A percentile compares a stretch with the other conserved stretches of the same genome.
These are phyloP conservation scores for Drepana arcuata DNA, from an alignment of 1,140 invertebrate genomes.

Conservation along the genomic window DNA sequence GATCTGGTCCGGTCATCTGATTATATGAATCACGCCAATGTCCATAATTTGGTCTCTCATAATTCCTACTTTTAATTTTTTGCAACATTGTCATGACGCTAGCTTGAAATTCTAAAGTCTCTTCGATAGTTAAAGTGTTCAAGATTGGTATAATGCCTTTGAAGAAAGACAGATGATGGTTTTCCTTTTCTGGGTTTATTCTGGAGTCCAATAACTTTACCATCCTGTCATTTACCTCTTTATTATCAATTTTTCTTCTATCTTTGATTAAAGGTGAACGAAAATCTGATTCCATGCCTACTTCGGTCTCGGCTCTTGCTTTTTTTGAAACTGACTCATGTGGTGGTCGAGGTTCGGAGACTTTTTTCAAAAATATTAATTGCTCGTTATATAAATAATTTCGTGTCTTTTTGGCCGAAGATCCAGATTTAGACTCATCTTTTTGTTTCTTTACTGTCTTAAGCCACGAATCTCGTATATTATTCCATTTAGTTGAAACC, in stretches of 20 bases:
- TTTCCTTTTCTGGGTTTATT: slow-evolving; percentile 14
- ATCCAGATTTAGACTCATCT: slow-evolving; percentile 5
- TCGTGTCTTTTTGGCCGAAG: slow-evolving; percentile 2
- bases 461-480: slow-evolving; percentile 4
- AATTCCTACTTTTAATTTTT: slow-evolving; percentile 3
- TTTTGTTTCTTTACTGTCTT: slow-evolving; percentile 1
- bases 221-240: slow-evolving; percentile 8
- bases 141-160: slow-evolving; percentile 16
- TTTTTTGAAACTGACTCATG: slow-evolving; percentile 11
- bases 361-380: slow-evolving; percentile 7
- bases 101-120: not conserved
- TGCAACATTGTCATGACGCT: slow-evolving; percentile 8
- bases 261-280: slow-evolving; percentile 12
- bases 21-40: slow-evolving; percentile 15
- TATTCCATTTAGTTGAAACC: slow-evolving; percentile 5
- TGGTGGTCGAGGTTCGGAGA: slow-evolving; percentile 12
- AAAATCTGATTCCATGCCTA: slow-evolving; percentile 16
- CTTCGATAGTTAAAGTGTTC: slow-evolving; percentile 6
- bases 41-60: slow-evolving; percentile 17
- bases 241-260: slow-evolving; percentile 8
- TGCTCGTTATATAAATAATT: slow-evolving; percentile 4
- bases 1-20: slow-evolving; percentile 15
- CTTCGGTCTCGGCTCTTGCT: slow-evolving; percentile 16
- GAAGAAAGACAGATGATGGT: slow-evolving; percentile 15
- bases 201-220: slow-evolving; percentile 16